Base-by-base conservation (phyloP, 2,797 vertebrate species). In the Lemur catta region DNA sequence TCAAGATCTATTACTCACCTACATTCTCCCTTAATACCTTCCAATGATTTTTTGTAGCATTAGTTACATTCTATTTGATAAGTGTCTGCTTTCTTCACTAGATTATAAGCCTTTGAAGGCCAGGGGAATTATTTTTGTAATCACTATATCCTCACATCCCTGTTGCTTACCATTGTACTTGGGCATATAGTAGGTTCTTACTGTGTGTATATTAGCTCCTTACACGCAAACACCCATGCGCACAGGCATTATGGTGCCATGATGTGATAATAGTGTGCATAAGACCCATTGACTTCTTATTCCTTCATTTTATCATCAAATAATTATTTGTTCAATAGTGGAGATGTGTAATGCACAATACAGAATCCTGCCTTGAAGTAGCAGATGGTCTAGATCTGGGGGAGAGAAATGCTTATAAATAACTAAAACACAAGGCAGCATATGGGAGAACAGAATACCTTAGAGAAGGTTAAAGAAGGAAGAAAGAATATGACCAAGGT, bases 311-410 rank as follows among this genome's bases (percentile, higher is more conserved):
- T 69, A 10, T 69, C 35, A 84, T 67, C 35, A 84, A 91, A 80
- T 88, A 85, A 28, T 80, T 46, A 90, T 22, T 84, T 61, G 72
- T 74, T 91, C 78, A 95, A 76, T 55, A 79, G 28, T 59, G 20
- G 6, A 7, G 28, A 74, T n/a, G 15, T 35, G 38, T 82, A 85
- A 85, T 33, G 15, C 38, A 91, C 46, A 89, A 20, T 43, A 72
- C 4, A 95, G 55, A 11, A 67, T 17, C 24, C 46, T 61, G 38
- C 17, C 17, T 72, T 85, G 38, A 89, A 84, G 69, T 30, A 80
- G 57, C 38, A 59, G 48, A 94, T 59, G 48, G 3, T 38, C n/a
- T 85, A 84, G 50, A 71, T 55, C 65, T 41, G 26, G 48, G 43
- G 15, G 15, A 69, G 22, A 88, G 0, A 50, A 69, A 90, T 67